Conservation (phyloP, 1,140 invertebrate genomes). For the Protaetia brevitarsis region DNA sequence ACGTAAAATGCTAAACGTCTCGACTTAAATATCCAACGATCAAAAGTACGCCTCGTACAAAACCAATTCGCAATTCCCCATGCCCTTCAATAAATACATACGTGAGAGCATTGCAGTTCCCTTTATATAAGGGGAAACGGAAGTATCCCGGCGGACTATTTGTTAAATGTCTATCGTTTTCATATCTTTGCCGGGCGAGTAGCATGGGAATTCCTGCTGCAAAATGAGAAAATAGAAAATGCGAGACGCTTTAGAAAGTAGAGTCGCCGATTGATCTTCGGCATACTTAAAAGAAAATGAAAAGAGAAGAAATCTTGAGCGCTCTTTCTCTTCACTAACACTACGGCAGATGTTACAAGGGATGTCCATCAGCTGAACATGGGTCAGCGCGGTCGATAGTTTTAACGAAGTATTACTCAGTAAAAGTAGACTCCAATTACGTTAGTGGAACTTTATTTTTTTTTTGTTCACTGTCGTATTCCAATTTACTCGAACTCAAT, state of each 20-base stretch:
- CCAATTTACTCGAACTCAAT: background rate
- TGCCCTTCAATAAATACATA: background rate
- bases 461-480: background rate
- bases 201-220: background rate
- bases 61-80: background rate
- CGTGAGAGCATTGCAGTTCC: background rate
- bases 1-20: no score
- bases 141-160: constrained; percentile 1
- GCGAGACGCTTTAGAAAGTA: constrained; percentile 5
- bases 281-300: constrained; percentile 6
- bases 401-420: background rate
- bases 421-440: background rate
- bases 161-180: constrained; percentile 18
- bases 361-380: background rate
- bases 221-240: constrained; percentile 11
- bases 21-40: no score
- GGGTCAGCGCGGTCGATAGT: background rate
- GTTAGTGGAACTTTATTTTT: no score
- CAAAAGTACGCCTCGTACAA: no score
- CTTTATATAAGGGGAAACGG: background rate
- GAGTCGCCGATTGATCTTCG: constrained; percentile 3
- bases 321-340: background rate
- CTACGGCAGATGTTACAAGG: background rate
- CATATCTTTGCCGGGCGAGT: background rate
- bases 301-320: background rate